Base-by-base conservation (phyloP, 2,797 vertebrate species). In the Spheniscus humboldti region DNA sequence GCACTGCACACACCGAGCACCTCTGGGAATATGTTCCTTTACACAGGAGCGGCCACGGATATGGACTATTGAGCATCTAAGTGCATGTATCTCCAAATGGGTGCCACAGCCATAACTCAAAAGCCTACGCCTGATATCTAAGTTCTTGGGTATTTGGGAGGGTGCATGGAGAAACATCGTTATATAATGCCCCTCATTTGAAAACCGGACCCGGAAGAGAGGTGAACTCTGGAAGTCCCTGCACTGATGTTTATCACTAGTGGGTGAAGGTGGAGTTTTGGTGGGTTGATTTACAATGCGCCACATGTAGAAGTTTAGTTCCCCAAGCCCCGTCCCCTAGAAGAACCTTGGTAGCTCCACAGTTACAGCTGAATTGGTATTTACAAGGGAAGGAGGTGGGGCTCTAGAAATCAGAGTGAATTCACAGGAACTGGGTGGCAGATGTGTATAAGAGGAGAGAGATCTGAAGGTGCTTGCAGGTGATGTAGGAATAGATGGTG, bases 141-240 rank as follows among this genome's bases (percentile, higher is more conserved):
- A 24, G 3, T 9, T 68, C 23, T 41, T 53, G 35, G 9, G 30
- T 20, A 6, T 45, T 43, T 53, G 31, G 8, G 10, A 66, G 4
- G 13, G 5, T 5, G 3, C 43, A 5, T 5, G 5, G 45, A 68
- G 17, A 71, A 78, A 43, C 1, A 3, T 2, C 9, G 2, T 50
- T 16, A 27, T 19, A 17, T 3, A 48, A 17, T 28, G 6, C 1
- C 11, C 23, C 8, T 86, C 39, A 10, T 59, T 13, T 80, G 23
- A 43, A 84, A 95, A 37, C 6, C 22, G 33, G 24, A 63, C 9
- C 17, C 15, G 30, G n/a, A 60, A 81, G 28, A 88, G 53, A 75
- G 33, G 37, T 15, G 19, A 81, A n/a, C 2, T 6, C 28, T 71
- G 56, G 9, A 39, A 43, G 4, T 37, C 16, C 39, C 45, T 78